Conservation (phyloP, 2,797 vertebrate species). For the Malurus splendens region DNA sequence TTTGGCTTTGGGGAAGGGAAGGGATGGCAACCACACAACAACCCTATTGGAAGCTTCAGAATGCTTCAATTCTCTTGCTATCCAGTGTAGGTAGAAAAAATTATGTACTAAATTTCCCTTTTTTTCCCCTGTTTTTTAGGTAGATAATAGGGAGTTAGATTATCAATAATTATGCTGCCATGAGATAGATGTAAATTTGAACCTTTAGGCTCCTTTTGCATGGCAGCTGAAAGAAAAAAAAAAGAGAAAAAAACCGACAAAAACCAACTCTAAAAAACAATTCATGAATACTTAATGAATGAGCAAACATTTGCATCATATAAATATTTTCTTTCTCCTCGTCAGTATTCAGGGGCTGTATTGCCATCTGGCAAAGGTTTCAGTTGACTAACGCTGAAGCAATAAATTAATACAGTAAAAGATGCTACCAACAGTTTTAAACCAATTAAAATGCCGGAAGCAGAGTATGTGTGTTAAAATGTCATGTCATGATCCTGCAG, state of each 20-base stretch:
- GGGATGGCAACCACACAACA: not conserved
- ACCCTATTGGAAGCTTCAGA: not conserved
- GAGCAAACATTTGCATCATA: conserved; percentile 57
- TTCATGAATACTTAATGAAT: conserved; percentile 65
- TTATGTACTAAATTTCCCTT: not conserved
- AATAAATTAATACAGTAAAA: conserved; percentile 75
- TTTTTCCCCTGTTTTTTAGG: not conserved
- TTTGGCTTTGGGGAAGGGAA: not conserved
- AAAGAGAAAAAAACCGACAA: not conserved
- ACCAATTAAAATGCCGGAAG: conserved; percentile 68
- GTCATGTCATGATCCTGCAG: conserved; percentile 60
- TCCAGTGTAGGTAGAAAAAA: not conserved
- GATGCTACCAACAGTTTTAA: conserved; percentile 66
- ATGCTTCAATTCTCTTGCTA: not conserved
- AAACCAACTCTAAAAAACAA: not conserved
- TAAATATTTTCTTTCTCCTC: conserved; percentile 57
- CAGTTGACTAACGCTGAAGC: conserved; percentile 69
- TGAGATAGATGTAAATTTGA: conserved; percentile 36
- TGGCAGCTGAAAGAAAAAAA: conserved; percentile 19
- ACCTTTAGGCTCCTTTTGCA: conserved; percentile 16
- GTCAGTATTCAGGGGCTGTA: conserved; percentile 58
- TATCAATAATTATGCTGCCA: conserved; percentile 37
- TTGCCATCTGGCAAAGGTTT: conserved; percentile 73
- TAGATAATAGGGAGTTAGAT: conserved; percentile 12
- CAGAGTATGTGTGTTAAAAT: conserved; percentile 64